These are phyloP conservation scores for Triplophysa bombifrons DNA, from an alignment of 2,797 vertebrate genomes.

Conservation along the genomic window DNA sequence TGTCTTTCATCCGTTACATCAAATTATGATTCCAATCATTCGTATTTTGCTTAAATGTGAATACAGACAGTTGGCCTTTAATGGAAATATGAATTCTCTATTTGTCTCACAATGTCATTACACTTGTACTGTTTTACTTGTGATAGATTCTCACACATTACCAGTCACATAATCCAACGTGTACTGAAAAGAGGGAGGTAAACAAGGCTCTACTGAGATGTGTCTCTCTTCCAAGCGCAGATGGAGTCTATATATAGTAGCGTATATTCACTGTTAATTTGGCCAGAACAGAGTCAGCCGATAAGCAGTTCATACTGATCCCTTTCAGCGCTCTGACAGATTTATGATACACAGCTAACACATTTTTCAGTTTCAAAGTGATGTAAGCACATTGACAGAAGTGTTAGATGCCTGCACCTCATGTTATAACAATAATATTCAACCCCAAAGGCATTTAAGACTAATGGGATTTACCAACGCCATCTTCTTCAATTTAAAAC, in stretches of 20 bases:
- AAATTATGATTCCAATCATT: neutral
- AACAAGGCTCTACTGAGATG: neutral
- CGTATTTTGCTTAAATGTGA: neutral
- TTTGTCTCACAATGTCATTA: neutral
- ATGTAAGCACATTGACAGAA: neutral
- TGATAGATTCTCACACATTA: neutral
- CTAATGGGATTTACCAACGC: neutral
- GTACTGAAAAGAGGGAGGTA: neutral
- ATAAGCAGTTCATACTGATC: neutral
- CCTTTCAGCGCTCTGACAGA: neutral
- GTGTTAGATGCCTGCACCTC: neutral
- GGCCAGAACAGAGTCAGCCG: neutral
- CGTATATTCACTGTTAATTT: neutral
- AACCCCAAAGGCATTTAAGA: neutral
- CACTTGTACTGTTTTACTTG: neutral
- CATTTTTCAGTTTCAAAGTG: neutral
- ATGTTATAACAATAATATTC: neutral
- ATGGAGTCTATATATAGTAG: conserved; percentile 4
- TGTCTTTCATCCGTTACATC: neutral
- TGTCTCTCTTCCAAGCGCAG: neutral
- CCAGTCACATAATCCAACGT: neutral
- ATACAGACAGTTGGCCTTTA: conserved; percentile 1
- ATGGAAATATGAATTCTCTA: neutral
- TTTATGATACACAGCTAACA: neutral
- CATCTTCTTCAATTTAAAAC: neutral